Percentiles rank a stretch among this genome's conserved stretches.
phyloP scores from a whole-genome alignment of 2,888 invertebrate genomes.

The Chrysomela aeneicollis region DNA sequence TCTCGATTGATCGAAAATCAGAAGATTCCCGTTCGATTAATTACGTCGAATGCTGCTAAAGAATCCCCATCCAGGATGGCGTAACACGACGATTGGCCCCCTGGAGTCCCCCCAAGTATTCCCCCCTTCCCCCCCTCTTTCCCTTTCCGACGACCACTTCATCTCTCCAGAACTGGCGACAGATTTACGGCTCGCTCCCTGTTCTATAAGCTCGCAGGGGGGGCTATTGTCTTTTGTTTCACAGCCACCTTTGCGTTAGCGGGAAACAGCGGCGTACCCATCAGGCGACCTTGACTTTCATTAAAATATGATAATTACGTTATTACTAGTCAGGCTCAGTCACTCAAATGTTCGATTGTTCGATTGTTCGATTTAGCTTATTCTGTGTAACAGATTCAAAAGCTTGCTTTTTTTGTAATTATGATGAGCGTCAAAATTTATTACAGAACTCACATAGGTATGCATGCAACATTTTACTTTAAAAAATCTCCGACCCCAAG shows the following conservation, averaged over 20 bases:
- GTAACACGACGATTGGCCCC: slow-evolving; percentile 35
- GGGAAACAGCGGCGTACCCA: slow-evolving; percentile 4
- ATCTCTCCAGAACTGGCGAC: slow-evolving; percentile 44
- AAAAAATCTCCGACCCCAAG: too few species aligned
- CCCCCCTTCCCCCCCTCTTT: too few species aligned
- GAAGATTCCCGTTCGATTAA: slow-evolving; percentile 28
- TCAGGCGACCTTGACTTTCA: too few species aligned
- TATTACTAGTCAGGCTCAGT: too few species aligned
- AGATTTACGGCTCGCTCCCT: slow-evolving; percentile 42
- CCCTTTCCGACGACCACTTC: slow-evolving; percentile 34
- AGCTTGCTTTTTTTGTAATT: too few species aligned
- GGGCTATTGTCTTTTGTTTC: slow-evolving; percentile 35
- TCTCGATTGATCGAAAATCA: not conserved
- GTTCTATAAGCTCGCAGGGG: slow-evolving; percentile 35
- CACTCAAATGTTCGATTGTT: too few species aligned
- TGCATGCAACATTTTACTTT: too few species aligned
- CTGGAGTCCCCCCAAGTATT: slow-evolving; percentile 7
- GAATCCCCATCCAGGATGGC: slow-evolving; percentile 27
- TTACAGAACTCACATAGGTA: too few species aligned
- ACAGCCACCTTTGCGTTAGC: slow-evolving; percentile 9
- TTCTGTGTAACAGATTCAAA: too few species aligned
- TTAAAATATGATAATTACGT: too few species aligned
- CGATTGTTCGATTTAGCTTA: too few species aligned
- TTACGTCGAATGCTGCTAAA: slow-evolving; percentile 24
- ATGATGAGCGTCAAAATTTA: too few species aligned